Conservation (phyloP, 2,113 vertebrate genomes). For the Oriolus oriolus region DNA sequence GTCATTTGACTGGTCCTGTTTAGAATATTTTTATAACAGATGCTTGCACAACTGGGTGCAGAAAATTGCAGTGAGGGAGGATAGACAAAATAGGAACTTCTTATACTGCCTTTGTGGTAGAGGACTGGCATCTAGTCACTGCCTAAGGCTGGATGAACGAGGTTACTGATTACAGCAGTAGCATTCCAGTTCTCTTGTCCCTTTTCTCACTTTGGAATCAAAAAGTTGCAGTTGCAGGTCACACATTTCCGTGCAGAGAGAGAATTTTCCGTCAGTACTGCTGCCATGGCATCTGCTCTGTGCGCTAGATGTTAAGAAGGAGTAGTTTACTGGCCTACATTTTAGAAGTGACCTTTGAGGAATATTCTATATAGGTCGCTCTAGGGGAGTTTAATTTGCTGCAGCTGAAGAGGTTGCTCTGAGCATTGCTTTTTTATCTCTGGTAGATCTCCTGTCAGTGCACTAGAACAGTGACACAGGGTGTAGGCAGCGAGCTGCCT, state of each 20-base stretch:
- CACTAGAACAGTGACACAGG: neutral
- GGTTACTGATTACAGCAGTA: neutral
- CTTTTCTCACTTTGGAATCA: neutral
- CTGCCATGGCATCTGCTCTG: neutral
- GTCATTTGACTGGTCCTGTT: neutral
- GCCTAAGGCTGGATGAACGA: neutral
- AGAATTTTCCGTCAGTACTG: neutral
- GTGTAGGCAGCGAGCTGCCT: neutral
- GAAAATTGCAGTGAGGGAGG: neutral
- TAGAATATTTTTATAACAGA: neutral
- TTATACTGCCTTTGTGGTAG: neutral
- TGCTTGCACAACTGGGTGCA: neutral
- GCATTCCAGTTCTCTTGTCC: neutral
- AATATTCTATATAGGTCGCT: neutral
- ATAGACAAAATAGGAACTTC: neutral
- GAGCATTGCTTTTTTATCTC: neutral
- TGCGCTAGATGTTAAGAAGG: neutral
- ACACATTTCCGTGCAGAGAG: accelerated
- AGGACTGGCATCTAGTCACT: neutral
- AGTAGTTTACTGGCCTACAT: neutral
- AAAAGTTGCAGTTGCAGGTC: neutral
- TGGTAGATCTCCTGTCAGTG: neutral
- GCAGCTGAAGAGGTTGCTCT: neutral
- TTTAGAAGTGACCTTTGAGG: neutral
- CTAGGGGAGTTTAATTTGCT: neutral